Percentiles rank a stretch among this genome's conserved stretches.
These are phyloP conservation scores for Pterostichus niger DNA, from an alignment of 2,888 invertebrate genomes.

Conservation along the genomic window DNA sequence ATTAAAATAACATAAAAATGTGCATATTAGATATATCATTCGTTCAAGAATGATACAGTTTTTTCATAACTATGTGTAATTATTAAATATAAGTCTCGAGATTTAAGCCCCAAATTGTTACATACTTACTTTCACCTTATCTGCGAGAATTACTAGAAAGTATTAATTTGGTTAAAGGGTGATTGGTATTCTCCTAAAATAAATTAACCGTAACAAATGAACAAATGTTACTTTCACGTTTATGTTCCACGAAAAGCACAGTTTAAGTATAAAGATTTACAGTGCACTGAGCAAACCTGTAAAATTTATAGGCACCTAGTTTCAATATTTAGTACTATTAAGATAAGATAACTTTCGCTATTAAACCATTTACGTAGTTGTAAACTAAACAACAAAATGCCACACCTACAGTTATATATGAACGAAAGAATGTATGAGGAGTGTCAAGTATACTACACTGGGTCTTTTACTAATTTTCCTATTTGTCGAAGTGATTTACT, in stretches of 20 bases:
- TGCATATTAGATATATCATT: no score
- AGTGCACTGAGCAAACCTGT: slow-evolving; percentile 35
- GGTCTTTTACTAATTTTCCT: neutral
- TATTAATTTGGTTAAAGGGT: neutral
- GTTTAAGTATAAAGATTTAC: slow-evolving; percentile 46
- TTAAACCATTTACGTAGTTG: slow-evolving; percentile 54
- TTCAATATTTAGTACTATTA: slow-evolving; percentile 44
- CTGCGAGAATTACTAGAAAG: neutral
- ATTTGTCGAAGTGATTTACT: slow-evolving; percentile 21
- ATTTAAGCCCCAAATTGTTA: neutral
- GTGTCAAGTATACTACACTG: slow-evolving; percentile 5
- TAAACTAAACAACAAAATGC: slow-evolving; percentile 50
- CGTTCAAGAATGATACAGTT: no score
- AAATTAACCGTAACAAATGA: slow-evolving; percentile 45
- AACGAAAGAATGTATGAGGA: neutral
- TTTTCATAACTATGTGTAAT: no score
- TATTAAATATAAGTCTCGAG: no score
- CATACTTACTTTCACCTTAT: neutral
- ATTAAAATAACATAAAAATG: no score
- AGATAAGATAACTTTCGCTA: slow-evolving; percentile 45
- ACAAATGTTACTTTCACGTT: slow-evolving; percentile 34
- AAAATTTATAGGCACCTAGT: slow-evolving; percentile 50
- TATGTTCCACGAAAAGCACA: slow-evolving; percentile 31
- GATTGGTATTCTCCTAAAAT: slow-evolving; percentile 15
- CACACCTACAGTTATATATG: slow-evolving; percentile 15